A percentile compares a stretch with the other conserved stretches of the same genome.
phyloP scores from a whole-genome alignment of 2,113 vertebrate species.

The Amblyopsis rosae region DNA sequence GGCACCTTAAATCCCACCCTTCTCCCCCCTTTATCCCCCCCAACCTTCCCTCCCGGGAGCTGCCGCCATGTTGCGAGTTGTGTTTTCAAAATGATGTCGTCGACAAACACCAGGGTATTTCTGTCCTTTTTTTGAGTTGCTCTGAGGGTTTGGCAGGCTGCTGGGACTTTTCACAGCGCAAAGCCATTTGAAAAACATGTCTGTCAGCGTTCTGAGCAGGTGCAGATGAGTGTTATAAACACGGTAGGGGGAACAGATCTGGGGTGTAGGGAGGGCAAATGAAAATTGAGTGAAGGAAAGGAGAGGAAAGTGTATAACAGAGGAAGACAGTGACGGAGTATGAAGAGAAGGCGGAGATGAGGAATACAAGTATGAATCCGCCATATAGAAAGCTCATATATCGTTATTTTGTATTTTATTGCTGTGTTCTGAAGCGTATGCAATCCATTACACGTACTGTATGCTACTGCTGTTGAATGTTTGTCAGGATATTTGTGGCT shows the following conservation, averaged over 20 bases:
- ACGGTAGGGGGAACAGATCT: conserved; percentile 1
- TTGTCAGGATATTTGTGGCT: too few species aligned
- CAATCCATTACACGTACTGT: not conserved
- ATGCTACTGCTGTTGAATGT: too few species aligned
- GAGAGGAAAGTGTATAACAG: not conserved
- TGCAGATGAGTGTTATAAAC: conserved; percentile 12
- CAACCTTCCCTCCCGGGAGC: conserved; percentile 20
- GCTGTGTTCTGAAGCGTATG: too few species aligned
- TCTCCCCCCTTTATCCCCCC: conserved; percentile 1
- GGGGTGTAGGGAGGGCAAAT: not conserved
- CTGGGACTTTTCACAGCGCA: conserved; percentile 53
- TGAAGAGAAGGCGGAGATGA: not conserved
- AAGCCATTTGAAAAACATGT: conserved; percentile 43
- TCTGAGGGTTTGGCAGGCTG: conserved; percentile 11
- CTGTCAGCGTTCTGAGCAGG: conserved; percentile 27
- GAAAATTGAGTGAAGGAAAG: not conserved
- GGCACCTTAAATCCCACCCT: not conserved
- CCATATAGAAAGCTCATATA: not conserved
- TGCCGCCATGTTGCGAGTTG: conserved; percentile 1
- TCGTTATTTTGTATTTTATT: not conserved
- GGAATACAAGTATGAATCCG: not conserved
- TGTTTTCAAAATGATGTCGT: conserved; percentile 41
- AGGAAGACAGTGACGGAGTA: conserved; percentile 7
- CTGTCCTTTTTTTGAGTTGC: conserved; percentile 21
- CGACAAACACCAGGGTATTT: conserved; percentile 11